Base-by-base conservation (phyloP, 2,113 vertebrate genomes). In the Sorex araneus region DNA sequence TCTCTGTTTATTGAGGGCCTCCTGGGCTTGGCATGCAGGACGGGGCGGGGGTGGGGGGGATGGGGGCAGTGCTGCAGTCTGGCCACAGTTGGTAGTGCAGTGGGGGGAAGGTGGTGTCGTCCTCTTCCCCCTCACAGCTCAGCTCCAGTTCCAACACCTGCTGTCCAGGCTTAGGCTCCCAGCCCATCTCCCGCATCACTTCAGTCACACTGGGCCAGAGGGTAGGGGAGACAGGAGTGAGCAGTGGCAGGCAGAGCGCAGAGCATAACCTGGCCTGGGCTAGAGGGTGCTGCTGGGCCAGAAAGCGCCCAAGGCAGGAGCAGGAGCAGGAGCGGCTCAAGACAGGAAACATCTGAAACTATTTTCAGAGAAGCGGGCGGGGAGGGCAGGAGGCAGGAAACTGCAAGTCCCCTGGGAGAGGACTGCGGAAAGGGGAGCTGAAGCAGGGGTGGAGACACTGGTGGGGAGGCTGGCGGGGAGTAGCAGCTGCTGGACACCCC, bases 111-210 rank as follows among this genome's bases (percentile, higher is more conserved):
- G 32, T 1, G 0, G 5, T 40, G 34, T 97, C 97, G 2, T 98
- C 97, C 0, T 97, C 93, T 8, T 99, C 98, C 70, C 97, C 98
- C 78, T 94, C 93, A 1, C 99, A 99, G 0, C 98, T 94, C 0
- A 99, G 95, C 16, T 94, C 43, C 84, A 99, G 84, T 60, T 98
- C 98, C 96, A 99, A 96, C 87, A 98, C 94, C 85, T 76, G 96
- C 91, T 54, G 95, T 69, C 92, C 84, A 0, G 78, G 87, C 40
- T 97, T 95, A 45, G 97, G 96, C 12, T 94, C 80, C 0, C 3
- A 36, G 86, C 91, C 97, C 27, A 97, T 98, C 76, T 95, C 97
- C 64, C 15, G 84, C 90, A 97, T 97, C 95, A 97, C 60, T 3
- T 98, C 97, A 1, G 98, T 98, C 94, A 99, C 81, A 66, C 97